A percentile compares a stretch with the other conserved stretches of the same genome.
These are phyloP conservation scores for Sebastes paucispinis DNA, from an alignment of 2,797 vertebrate species.

Conservation along the genomic window DNA sequence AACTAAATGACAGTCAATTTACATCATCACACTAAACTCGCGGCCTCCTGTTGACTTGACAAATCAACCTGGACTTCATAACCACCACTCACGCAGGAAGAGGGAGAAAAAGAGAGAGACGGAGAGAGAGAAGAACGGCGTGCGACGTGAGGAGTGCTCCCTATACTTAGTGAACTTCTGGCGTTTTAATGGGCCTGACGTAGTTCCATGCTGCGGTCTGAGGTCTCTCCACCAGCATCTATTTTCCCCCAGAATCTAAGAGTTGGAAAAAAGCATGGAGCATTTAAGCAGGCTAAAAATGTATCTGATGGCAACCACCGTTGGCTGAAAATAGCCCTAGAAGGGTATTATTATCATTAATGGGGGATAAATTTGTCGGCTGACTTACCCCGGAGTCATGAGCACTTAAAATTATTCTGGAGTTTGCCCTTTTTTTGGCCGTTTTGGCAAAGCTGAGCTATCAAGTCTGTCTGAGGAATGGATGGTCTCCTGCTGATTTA, in stretches of 20 bases:
- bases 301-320: constrained; percentile 78
- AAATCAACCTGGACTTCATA: constrained; percentile 44
- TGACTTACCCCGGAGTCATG: constrained; percentile 72
- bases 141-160: constrained; percentile 71
- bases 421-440: constrained; percentile 66
- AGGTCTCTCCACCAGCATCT: constrained; percentile 79
- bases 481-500: constrained; percentile 55
- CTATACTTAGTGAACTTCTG: constrained; percentile 80
- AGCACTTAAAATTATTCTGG: constrained; percentile 66
- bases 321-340: constrained; percentile 80
- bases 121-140: constrained; percentile 22
- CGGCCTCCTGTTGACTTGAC: constrained; percentile 35
- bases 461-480: constrained; percentile 46
- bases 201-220: constrained; percentile 82
- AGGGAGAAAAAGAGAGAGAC: neutral
- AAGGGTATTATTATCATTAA: constrained; percentile 87
- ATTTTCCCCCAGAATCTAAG: constrained; percentile 75
- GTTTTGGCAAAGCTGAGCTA: constrained; percentile 47
- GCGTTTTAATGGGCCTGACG: constrained; percentile 80
- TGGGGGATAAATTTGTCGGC: constrained; percentile 81
- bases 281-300: constrained; percentile 84
- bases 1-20: constrained; percentile 39
- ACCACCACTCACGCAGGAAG: constrained; percentile 7
- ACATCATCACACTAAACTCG: constrained; percentile 40
- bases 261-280: constrained; percentile 80